Evolutionary conservation across 2,797 vertebrate genomes (phyloP).

Genomic region (Oophaga sylvatica): DNA sequence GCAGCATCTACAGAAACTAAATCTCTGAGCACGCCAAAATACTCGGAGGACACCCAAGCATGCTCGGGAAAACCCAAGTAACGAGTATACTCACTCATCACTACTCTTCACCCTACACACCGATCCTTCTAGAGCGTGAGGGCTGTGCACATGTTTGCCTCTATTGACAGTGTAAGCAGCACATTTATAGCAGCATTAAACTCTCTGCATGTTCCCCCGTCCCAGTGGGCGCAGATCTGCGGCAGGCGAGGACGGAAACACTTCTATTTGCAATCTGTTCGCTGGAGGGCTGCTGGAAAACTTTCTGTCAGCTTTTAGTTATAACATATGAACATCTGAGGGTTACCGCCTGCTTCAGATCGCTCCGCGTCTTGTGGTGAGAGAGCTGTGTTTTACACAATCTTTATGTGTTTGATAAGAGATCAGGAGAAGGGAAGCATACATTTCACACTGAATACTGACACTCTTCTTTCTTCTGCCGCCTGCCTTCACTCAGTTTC

Average conservation of each 20-base stretch:
- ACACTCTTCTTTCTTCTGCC: slow-evolving; percentile 30
- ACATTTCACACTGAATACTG: slow-evolving; percentile 57
- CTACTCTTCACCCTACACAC: neutral
- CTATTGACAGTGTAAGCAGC: slow-evolving; percentile 50
- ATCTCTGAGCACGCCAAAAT: too few species aligned
- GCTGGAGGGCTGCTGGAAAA: slow-evolving; percentile 62
- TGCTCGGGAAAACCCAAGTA: too few species aligned
- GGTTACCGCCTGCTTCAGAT: slow-evolving; percentile 60
- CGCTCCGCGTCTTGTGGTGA: slow-evolving; percentile 57
- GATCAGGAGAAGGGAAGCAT: slow-evolving; percentile 52
- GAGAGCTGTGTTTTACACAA: slow-evolving; percentile 58
- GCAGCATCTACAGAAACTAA: too few species aligned
- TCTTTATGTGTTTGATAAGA: slow-evolving; percentile 60
- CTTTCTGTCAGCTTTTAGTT: slow-evolving; percentile 63
- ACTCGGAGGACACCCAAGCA: too few species aligned
- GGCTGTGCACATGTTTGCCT: slow-evolving; percentile 10
- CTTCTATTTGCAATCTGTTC: slow-evolving; percentile 62
- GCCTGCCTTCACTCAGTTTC: slow-evolving; percentile 4
- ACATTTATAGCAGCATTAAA: slow-evolving; percentile 54
- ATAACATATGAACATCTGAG: slow-evolving; percentile 62
- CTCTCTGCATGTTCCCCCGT: slow-evolving; percentile 44
- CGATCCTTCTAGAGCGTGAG: neutral
- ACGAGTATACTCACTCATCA: too few species aligned
- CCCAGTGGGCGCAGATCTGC: slow-evolving; percentile 57
- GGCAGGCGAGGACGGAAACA: slow-evolving; percentile 50